Percentiles rank a stretch among this genome's conserved stretches.
These are phyloP conservation scores for Oncorhynchus gorbuscha DNA, from an alignment of 2,113 vertebrate species.

Conservation along the genomic window DNA sequence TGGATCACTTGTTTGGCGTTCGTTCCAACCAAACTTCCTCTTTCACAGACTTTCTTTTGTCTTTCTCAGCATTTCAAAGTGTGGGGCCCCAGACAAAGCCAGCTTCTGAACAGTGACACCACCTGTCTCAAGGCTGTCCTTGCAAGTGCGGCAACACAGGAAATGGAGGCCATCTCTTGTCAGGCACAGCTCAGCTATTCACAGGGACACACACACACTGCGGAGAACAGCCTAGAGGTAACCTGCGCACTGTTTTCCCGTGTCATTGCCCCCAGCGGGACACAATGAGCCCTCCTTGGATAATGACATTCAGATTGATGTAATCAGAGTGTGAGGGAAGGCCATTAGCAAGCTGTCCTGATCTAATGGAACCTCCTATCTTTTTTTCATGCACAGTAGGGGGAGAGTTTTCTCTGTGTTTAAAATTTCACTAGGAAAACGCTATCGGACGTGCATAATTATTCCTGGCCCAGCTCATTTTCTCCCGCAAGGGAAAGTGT, in stretches of 20 bases:
- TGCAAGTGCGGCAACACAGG: neutral
- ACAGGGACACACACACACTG: neutral
- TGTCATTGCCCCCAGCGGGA: neutral
- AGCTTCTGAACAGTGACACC: neutral
- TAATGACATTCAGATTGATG: constrained; percentile 34
- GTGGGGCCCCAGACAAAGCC: neutral
- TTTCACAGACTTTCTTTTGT: neutral
- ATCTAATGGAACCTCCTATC: constrained; percentile 18
- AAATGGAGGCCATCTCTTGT: too few species aligned
- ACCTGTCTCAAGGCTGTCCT: neutral
- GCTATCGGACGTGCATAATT: constrained; percentile 26
- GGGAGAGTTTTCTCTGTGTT: constrained; percentile 34
- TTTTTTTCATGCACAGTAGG: constrained; percentile 33
- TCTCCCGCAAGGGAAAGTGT: constrained; percentile 18
- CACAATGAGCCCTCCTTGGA: constrained; percentile 2
- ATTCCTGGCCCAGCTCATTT: constrained; percentile 17
- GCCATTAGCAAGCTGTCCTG: constrained; percentile 22
- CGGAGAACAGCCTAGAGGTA: too few species aligned
- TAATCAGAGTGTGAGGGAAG: constrained; percentile 23
- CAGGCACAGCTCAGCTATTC: neutral
- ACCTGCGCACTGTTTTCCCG: too few species aligned
- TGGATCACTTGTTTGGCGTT: neutral
- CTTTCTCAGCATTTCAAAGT: neutral
- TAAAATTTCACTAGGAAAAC: constrained; percentile 34
- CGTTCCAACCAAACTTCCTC: neutral